A percentile compares a stretch with the other conserved stretches of the same genome.
phyloP scores from a whole-genome alignment of 1,140 invertebrate genomes.

The Papilio machaon region DNA sequence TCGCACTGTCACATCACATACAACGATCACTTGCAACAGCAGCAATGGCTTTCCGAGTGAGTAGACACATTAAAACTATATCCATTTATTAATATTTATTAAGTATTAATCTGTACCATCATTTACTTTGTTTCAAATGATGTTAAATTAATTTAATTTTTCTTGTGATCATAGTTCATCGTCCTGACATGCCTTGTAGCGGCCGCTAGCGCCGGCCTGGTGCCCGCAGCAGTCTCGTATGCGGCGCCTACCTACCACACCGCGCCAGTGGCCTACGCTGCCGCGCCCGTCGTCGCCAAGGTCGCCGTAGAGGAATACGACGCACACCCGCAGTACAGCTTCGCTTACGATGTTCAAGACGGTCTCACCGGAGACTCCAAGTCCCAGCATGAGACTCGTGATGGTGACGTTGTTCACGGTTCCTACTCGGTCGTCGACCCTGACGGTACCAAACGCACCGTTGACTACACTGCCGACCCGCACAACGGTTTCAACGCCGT shows the following conservation, averaged over 20 bases:
- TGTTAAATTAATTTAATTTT: neutral
- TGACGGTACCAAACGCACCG: constrained; percentile 85
- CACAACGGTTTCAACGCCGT: constrained; percentile 82
- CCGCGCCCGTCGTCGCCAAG: constrained; percentile 52
- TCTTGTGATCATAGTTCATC: constrained; percentile 60
- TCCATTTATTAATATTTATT: neutral
- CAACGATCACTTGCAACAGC: constrained; percentile 20
- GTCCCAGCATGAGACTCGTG: constrained; percentile 84
- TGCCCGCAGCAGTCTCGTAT: constrained; percentile 49
- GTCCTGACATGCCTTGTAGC: constrained; percentile 67
- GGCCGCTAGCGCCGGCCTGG: constrained; percentile 62
- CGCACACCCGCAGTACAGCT: constrained; percentile 84
- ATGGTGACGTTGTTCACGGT: constrained; percentile 84
- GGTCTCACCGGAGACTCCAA: constrained; percentile 85
- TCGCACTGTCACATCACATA: neutral
- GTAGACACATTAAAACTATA: neutral
- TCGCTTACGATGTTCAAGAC: constrained; percentile 85
- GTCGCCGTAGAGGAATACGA: constrained; percentile 62
- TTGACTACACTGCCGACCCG: constrained; percentile 84
- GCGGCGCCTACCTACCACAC: constrained; percentile 43
- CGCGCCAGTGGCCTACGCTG: constrained; percentile 43
- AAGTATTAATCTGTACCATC: neutral
- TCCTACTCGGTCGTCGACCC: constrained; percentile 85
- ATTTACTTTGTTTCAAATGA: neutral
- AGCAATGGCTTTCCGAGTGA: constrained; percentile 32